A percentile compares a stretch with the other conserved stretches of the same genome.
These are phyloP conservation scores for Barbus barbus DNA, from an alignment of 2,113 vertebrate genomes.

Conservation along the genomic window DNA sequence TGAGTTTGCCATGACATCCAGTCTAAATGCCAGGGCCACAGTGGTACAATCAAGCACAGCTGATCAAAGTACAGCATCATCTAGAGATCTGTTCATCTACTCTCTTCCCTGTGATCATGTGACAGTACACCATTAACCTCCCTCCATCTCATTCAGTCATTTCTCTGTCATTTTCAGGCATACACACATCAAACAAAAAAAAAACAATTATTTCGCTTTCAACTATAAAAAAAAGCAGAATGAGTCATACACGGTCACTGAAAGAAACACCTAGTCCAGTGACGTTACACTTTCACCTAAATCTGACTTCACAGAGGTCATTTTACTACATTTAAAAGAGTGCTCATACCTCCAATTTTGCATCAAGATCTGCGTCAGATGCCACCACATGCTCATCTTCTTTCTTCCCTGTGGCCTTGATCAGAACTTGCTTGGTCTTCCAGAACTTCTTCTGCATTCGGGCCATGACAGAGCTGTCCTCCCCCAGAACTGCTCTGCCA, in stretches of 20 bases:
- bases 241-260: not conserved
- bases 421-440: constrained; percentile 84
- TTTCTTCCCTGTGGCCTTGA: constrained; percentile 86
- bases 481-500: constrained; percentile 68
- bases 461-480: constrained; percentile 77
- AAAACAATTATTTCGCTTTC: too few species aligned
- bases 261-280: not conserved
- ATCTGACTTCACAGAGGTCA: not conserved
- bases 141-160: not conserved
- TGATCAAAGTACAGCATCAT: not conserved
- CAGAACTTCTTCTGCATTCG: constrained; percentile 87
- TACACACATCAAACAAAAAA: not conserved
- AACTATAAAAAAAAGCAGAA: not conserved
- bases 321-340: not conserved
- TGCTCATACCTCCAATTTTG: constrained; percentile 78
- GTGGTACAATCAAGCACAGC: not conserved
- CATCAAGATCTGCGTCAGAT: constrained; percentile 82
- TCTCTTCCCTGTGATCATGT: not conserved
- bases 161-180: not conserved
- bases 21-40: too few species aligned
- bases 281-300: not conserved
- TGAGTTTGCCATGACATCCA: too few species aligned
- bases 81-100: not conserved
- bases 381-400: constrained; percentile 82
- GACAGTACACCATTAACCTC: not conserved